A percentile compares a stretch with the other conserved stretches of the same genome.
Evolutionary conservation across 2,888 invertebrate genomes (phyloP).

Genomic region (Gymnoscelis rufifasciata): DNA sequence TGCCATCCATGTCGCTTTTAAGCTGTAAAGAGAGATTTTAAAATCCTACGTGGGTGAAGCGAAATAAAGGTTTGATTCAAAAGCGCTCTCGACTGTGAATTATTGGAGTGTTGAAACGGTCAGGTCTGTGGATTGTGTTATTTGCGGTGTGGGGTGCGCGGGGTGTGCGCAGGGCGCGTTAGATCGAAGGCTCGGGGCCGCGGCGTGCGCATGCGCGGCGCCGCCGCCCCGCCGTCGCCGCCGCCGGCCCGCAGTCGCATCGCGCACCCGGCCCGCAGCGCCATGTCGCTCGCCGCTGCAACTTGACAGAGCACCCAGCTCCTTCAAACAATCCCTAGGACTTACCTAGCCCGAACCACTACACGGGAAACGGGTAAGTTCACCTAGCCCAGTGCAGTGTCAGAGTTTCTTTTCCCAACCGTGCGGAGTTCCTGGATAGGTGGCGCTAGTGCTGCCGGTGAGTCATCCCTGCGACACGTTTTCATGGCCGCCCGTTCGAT

Average conservation of each 20-base stretch:
- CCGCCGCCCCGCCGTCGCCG: slow-evolving; percentile 49
- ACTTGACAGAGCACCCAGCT: slow-evolving; percentile 69
- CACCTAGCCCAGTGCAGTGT: slow-evolving; percentile 43
- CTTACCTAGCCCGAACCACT: slow-evolving; percentile 42
- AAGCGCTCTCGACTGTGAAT: slow-evolving; percentile 39
- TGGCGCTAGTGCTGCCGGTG: slow-evolving; percentile 69
- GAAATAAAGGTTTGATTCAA: slow-evolving; percentile 36
- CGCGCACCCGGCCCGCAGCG: slow-evolving; percentile 64
- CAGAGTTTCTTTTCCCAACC: slow-evolving; percentile 47
- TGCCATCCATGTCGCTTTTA: background rate
- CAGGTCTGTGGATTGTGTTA: slow-evolving; percentile 63
- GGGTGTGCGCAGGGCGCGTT: slow-evolving; percentile 58
- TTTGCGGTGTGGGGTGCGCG: slow-evolving; percentile 64
- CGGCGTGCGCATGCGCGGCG: slow-evolving; percentile 54
- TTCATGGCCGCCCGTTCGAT: slow-evolving; percentile 72
- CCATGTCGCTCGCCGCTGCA: slow-evolving; percentile 67
- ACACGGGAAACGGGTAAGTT: slow-evolving; percentile 68
- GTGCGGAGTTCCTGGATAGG: slow-evolving; percentile 55
- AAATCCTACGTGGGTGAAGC: slow-evolving; percentile 13
- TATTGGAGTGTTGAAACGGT: slow-evolving; percentile 48
- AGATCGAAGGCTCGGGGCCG: slow-evolving; percentile 67
- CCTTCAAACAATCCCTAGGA: slow-evolving; percentile 50
- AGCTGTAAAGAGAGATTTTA: slow-evolving; percentile 34
- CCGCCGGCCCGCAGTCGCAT: slow-evolving; percentile 66
- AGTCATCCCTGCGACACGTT: slow-evolving; percentile 75